Base-by-base conservation (phyloP, 2,113 vertebrate species). In the Cephalopholis sonnerati region DNA sequence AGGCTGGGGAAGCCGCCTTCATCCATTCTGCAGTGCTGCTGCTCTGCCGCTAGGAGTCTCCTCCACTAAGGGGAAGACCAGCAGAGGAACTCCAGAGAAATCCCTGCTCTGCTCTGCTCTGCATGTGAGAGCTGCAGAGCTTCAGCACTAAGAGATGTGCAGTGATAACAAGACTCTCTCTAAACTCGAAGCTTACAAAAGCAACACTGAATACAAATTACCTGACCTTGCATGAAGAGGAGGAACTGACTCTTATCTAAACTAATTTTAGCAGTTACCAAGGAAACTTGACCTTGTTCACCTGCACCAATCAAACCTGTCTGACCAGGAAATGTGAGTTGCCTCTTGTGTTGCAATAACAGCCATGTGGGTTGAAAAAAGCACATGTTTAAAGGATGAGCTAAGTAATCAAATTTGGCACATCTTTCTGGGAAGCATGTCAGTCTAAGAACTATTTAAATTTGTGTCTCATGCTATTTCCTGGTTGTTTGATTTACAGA, bases 11-110 rank as follows among this genome's bases (percentile, higher is more conserved):
- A 83, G 68, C 84, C 78, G 16, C 57, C 15, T 80, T 57, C 18
- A 55, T 59, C 80, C 61, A 58, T 20, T 36, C 27, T 91, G 91
- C 75, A 89, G 32, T 87, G 32, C 78, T n/a, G 20, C 36, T n/a
- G 4, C 29, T 85, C 18, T 10, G 59, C 87, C 95, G 68, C 86
- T 77, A 93, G 90, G 87, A 53, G 94, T 91, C 92, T 68, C 92
- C 83, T 62, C 22, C 68, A 70, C 76, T 80, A 57, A 88, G 78
- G 75, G 79, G 70, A 86, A 85, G 27, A 79, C 82, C 73, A 83
- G 48, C 44, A 87, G 79, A 89, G 85, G 81, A 81, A 81, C 73
- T 82, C 86, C 82, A 70, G 67, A 83, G 90, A 84, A 88, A 87
- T 75, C 77, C 83, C 82, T 82, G 65, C 68, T 83, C 76, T 80